Conservation (phyloP, 2,113 vertebrate species). For the Oreocharis arfaki region DNA sequence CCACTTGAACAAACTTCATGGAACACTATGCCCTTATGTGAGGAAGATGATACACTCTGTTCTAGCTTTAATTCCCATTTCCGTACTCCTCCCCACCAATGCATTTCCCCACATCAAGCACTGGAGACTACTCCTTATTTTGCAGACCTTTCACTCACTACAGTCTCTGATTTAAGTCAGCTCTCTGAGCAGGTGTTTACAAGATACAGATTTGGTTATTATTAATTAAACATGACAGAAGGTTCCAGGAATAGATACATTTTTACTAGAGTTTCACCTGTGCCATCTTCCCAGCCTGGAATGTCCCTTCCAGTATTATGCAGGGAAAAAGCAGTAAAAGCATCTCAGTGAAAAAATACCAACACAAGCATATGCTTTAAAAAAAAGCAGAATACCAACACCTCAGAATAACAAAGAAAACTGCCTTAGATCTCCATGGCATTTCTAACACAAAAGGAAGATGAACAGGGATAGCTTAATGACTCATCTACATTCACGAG, state of each 20-base stretch:
- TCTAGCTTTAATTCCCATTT: background rate
- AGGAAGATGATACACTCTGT: background rate
- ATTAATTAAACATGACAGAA: background rate
- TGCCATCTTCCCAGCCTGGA: background rate
- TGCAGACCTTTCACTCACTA: background rate
- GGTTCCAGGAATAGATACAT: background rate
- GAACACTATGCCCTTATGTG: background rate
- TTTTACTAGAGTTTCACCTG: background rate
- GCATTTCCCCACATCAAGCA: background rate
- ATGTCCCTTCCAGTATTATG: background rate
- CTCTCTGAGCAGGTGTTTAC: background rate
- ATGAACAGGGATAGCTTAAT: background rate
- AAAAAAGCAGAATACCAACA: background rate
- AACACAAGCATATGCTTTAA: background rate
- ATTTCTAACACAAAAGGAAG: background rate
- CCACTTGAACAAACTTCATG: background rate
- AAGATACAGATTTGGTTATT: background rate
- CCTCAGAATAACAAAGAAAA: background rate
- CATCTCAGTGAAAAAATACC: background rate
- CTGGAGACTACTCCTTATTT: background rate
- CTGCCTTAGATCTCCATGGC: fast-evolving
- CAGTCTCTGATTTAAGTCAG: background rate
- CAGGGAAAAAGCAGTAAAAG: background rate
- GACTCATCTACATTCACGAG: background rate
- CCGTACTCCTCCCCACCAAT: background rate